A percentile compares a stretch with the other conserved stretches of the same genome.
These are phyloP conservation scores for Euglossa dilemma DNA, from an alignment of 1,140 invertebrate species.

Conservation along the genomic window DNA sequence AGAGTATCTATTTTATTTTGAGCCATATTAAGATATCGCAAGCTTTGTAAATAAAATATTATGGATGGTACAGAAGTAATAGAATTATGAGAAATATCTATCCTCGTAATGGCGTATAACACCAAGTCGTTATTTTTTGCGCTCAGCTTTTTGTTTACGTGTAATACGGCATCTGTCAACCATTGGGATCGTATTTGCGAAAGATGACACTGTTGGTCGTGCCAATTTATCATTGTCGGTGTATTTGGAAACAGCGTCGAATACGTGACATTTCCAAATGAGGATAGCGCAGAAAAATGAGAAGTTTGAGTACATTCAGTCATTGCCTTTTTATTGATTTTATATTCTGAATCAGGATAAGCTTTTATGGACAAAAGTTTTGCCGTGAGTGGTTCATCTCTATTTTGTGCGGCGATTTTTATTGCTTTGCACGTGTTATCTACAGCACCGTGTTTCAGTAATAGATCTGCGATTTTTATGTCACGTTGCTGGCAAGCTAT, in stretches of 20 bases:
- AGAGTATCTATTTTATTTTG: slow-evolving; percentile 87
- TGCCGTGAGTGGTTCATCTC: slow-evolving; percentile 88
- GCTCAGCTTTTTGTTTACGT: slow-evolving; percentile 92
- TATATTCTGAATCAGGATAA: slow-evolving; percentile 92
- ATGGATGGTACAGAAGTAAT: slow-evolving; percentile 90
- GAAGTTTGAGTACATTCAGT: slow-evolving; percentile 85
- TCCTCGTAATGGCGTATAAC: slow-evolving; percentile 94
- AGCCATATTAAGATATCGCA: slow-evolving; percentile 91
- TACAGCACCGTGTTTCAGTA: slow-evolving; percentile 93
- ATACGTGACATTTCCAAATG: slow-evolving; percentile 88
- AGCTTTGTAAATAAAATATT: slow-evolving; percentile 89
- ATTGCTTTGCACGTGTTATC: slow-evolving; percentile 94
- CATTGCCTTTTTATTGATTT: slow-evolving; percentile 93
- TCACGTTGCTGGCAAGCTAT: slow-evolving; percentile 82
- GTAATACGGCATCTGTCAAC: slow-evolving; percentile 91
- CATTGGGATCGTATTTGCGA: slow-evolving; percentile 89
- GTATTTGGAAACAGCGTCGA: slow-evolving; percentile 92
- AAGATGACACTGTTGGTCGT: slow-evolving; percentile 89
- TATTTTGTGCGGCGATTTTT: slow-evolving; percentile 86
- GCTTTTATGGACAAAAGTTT: slow-evolving; percentile 91
- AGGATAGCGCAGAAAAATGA: slow-evolving; percentile 84
- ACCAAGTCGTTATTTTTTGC: slow-evolving; percentile 88
- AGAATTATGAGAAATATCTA: slow-evolving; percentile 96
- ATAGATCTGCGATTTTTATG: slow-evolving; percentile 86
- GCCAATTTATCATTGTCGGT: slow-evolving; percentile 97